Base-by-base conservation (phyloP, 2,113 vertebrate species). In the Dipodomys stephensi region DNA sequence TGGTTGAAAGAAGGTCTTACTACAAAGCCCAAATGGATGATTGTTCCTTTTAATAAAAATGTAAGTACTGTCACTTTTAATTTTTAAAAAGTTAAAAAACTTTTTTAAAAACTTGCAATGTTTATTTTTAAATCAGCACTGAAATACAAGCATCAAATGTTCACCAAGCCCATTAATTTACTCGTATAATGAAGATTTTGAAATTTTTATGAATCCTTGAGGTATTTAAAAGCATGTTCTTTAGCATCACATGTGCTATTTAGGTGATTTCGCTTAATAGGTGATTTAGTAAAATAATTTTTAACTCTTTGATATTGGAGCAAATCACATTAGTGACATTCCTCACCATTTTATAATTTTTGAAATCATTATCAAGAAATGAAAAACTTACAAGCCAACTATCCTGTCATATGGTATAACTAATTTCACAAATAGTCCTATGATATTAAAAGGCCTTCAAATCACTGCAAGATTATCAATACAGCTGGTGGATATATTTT, bases 401-500 rank as follows among this genome's bases (percentile, higher is more conserved):
- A 82, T 67, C 82, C 20, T 89, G 80, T 95, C 95, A 93, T 93
- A 94, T 79, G 72, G 90, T 87, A 87, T 87, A 92, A 94, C 88
- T 74, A 87, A 95, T 91, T 96, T 96, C 93, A 93, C 96, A 95
- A 95, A 95, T 69, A 97, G 83, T 94, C 91, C 81, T 87, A 91
- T 88, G 80, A 81, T 82, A 90, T 82, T 68, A 81, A 57, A 57
- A 93, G 95, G 87, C 91, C 95, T 94, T 86, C 87, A 49, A 91
- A 90, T 91, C 94, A 95, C 94, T 86, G 79, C 80, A 84, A 87
- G 89, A 95, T 93, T 92, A 97, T 96, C 97, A 96, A 97, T 96
- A 96, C 96, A 97, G 96, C 96, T 97, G 97, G 96, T 89, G 81
- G 77, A 94, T 96, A 96, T 96, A 97, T 96, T 97, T 97, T 97